Evolutionary conservation across 2,888 invertebrate species (phyloP).

Genomic region (Melieria omissa): DNA sequence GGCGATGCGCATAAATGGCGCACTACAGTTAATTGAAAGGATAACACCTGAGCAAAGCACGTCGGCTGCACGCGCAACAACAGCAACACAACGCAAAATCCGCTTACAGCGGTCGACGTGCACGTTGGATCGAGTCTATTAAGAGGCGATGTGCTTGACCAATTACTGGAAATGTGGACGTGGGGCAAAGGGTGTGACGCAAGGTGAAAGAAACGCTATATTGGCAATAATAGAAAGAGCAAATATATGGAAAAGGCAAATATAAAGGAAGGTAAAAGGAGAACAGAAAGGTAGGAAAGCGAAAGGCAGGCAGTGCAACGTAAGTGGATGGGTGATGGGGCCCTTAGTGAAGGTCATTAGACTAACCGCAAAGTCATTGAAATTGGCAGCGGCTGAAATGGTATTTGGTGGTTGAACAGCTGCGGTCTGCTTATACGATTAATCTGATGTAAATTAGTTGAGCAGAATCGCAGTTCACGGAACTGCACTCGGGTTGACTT

Average conservation of each 20-base stretch:
- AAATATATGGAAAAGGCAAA: background rate
- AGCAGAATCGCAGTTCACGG: too few relatives aligned
- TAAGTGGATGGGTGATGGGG: too few relatives aligned
- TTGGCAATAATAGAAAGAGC: background rate
- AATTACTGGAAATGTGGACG: background rate
- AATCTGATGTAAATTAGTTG: too few relatives aligned
- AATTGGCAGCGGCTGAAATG: background rate
- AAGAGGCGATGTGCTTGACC: background rate
- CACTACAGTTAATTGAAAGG: constrained; percentile 13
- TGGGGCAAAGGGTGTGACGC: too few relatives aligned
- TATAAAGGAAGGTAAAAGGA: background rate
- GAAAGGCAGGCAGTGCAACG: too few relatives aligned
- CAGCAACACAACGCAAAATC: too few relatives aligned
- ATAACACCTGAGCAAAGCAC: constrained; percentile 13
- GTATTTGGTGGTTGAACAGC: too few relatives aligned
- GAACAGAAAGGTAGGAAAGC: too few relatives aligned
- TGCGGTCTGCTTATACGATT: too few relatives aligned
- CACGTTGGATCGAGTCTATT: background rate
- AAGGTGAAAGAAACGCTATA: too few relatives aligned
- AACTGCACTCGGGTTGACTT: too few relatives aligned
- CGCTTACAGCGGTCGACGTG: too few relatives aligned
- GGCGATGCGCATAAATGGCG: background rate
- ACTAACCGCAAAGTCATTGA: constrained; percentile 11
- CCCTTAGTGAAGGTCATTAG: constrained; percentile 19
- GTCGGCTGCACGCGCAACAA: background rate